phyloP scores from a whole-genome alignment of 2,797 vertebrate genomes.

The Enteromius trimaculatus region DNA sequence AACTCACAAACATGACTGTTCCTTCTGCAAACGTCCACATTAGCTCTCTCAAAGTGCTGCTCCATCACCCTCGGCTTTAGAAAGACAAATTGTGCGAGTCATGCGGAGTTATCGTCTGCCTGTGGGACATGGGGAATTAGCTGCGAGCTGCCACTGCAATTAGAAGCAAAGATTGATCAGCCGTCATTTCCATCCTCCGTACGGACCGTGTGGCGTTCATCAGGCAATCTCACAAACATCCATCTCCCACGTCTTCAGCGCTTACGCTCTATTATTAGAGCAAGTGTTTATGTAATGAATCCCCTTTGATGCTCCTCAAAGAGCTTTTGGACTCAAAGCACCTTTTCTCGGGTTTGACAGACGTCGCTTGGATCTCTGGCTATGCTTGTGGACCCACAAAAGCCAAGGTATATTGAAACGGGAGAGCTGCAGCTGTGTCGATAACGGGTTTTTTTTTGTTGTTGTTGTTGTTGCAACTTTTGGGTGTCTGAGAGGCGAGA shows the following conservation, averaged over 20 bases:
- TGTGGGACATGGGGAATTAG: slow-evolving; percentile 40
- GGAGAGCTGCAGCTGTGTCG: slow-evolving; percentile 36
- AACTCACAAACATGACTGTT: slow-evolving; percentile 1
- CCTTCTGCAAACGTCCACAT: background rate
- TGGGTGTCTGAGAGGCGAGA: slow-evolving; percentile 16
- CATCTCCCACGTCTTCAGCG: slow-evolving; percentile 10
- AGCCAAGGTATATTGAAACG: slow-evolving; percentile 10
- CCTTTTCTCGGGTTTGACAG: slow-evolving; percentile 32
- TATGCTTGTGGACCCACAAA: slow-evolving; percentile 21
- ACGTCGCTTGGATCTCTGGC: background rate
- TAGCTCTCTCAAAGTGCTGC: slow-evolving; percentile 2
- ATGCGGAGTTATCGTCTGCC: slow-evolving; percentile 29
- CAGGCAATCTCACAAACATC: slow-evolving; percentile 22
- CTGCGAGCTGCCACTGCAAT: slow-evolving; percentile 35
- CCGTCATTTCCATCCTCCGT: slow-evolving; percentile 18
- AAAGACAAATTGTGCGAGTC: slow-evolving; percentile 32
- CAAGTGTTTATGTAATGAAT: slow-evolving; percentile 23
- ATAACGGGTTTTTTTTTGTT: background rate
- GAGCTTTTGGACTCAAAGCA: slow-evolving; percentile 20
- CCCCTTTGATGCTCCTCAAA: slow-evolving; percentile 8
- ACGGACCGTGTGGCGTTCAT: background rate
- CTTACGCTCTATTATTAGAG: slow-evolving; percentile 15
- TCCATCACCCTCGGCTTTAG: slow-evolving; percentile 40
- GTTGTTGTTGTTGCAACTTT: slow-evolving; percentile 16
- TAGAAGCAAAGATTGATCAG: slow-evolving; percentile 43